Evolutionary conservation across 2,113 vertebrate species (phyloP), one percentile per base, ranked within the genome.

Genomic region (Pandion haliaetus): DNA sequence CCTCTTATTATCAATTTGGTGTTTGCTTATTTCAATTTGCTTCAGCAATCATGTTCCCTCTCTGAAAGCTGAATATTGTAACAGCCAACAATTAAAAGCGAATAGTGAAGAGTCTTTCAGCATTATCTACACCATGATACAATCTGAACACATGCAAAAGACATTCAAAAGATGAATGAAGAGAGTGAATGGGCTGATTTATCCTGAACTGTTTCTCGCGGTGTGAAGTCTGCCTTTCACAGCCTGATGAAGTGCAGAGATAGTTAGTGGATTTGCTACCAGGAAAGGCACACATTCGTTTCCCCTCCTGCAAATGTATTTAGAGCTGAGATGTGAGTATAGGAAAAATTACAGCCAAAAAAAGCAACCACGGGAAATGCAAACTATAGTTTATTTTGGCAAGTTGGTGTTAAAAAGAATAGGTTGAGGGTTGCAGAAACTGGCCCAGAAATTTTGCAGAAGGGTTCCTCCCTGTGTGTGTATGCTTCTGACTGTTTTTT

Each of bases 191-290:
- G 55, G 50, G 72, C 21, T 94, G 85, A 88, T 93, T 95, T 92
- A 86, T 81, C 88, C 90, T 74, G 69, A 47, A n/a, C 77, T 81
- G 55, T 90, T 95, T 83, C 82, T 93, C n/a, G 47, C 0, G 0
- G 76, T 96, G 86, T 90, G 88, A 96, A 93, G 65, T 88, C 86
- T 97, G 94, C 86, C 76, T 97, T 95, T 96, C 94, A 92, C 90
- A 95, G 83, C 55, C 92, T 90, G 76, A 77, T 92, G 88, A 95
- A 86, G 92, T 93, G 86, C 65, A 95, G 69, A 95, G 44, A 94
- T 92, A 92, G 79, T 78, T 90, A 93, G 76, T 84, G 69, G 69
- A 88, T 93, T 95, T 97, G 94, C 59, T 77, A 94, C 57, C 88
- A 91, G 79, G 85, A 95, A 92, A 80, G 90, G 71, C 79, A 94